Evolutionary conservation across 2,888 invertebrate genomes (phyloP).

Genomic region (Tipula lateralis): DNA sequence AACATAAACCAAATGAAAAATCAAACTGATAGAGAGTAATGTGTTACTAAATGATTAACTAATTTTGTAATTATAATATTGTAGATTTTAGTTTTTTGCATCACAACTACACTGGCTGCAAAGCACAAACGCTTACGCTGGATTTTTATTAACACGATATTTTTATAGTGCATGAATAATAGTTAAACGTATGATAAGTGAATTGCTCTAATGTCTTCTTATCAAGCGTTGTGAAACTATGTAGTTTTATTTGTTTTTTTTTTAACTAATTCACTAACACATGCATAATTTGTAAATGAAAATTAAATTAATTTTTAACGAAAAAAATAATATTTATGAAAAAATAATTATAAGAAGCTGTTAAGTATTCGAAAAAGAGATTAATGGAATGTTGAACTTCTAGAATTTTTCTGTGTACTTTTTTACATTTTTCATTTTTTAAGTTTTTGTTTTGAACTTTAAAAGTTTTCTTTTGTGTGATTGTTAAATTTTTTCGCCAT

Average conservation of each 20-base stretch:
- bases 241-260: background rate
- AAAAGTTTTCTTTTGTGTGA: background rate
- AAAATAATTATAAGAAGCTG: background rate
- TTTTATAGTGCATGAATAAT: background rate
- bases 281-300: background rate
- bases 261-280: background rate
- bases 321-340: background rate
- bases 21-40: background rate
- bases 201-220: background rate
- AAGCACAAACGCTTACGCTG: background rate
- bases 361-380: background rate
- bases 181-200: background rate
- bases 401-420: background rate
- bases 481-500: background rate
- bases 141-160: background rate
- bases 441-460: background rate
- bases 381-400: slow-evolving; percentile 29
- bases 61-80: background rate
- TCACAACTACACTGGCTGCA: slow-evolving; percentile 24
- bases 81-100: slow-evolving; percentile 1
- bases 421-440: background rate
- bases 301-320: background rate
- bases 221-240: background rate
- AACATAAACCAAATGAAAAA: background rate
- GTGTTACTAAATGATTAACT: background rate